Base-by-base conservation (phyloP, 2,888 invertebrate species). In the Lepidocyrtoides sp. region DNA sequence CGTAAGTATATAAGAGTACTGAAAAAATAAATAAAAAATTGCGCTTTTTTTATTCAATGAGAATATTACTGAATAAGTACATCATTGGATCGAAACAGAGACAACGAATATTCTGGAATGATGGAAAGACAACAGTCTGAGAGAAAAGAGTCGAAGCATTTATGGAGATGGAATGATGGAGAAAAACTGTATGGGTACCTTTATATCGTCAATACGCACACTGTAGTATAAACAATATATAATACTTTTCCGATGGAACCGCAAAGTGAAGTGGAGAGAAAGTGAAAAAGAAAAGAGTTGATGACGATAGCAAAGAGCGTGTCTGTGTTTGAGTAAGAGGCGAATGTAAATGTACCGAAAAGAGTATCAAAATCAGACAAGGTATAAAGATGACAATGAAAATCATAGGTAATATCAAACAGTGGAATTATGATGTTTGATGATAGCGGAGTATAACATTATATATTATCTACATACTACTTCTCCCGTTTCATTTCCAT, bases 341-440 rank as follows among this genome's bases (percentile, higher is more conserved):
- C 0, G 69, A 20, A 69, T 69, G 41, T 10, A 69, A 69, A 69
- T 41, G 41, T 41, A 69, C 41, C 69, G 20, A 36, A 17, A 41
- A 69, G 5, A 41, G 69, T 69, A 41, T 69, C 69, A 69, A 69
- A 69, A 20, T 23, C 66, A 69, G 41, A 41, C 0, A 36, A 32
- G 12, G 14, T 26, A 51, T 14, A 14, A 63, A 29, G 63, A 66
- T 32, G 63, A 66, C 63, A 32, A 32, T 69, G 20, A 69, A 20
- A 20, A 69, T 69, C 20, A 8, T 36, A 69, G 26, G 4, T 36
- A 36, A 14, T 69, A 23, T 36, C 17, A 41, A 20, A 10, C 1
- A 0, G 20, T 10, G 26, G 41, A 10, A 32, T 32, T n/a, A n/a
- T n/a, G n/a, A 32, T 66, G 26, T 63, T 17, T 69, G 69, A 26